These are phyloP conservation scores for Nibea albiflora DNA, from an alignment of 2,113 vertebrate genomes.

Conservation along the genomic window DNA sequence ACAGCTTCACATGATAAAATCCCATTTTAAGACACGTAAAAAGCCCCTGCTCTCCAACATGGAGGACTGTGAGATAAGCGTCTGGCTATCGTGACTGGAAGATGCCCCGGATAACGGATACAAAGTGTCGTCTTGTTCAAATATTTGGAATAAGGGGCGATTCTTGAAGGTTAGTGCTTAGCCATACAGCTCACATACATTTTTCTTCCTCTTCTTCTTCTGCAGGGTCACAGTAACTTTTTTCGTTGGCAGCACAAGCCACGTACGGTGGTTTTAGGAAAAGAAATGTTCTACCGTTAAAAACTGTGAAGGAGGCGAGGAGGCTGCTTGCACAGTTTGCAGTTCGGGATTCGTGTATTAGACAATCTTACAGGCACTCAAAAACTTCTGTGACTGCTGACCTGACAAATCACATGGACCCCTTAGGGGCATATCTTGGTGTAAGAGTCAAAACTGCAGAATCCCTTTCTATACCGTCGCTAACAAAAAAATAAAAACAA, in stretches of 20 bases:
- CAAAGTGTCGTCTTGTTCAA: not conserved
- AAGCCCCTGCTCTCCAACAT: slow-evolving; percentile 47
- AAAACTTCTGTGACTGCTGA: slow-evolving; percentile 47
- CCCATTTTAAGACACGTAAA: slow-evolving; percentile 41
- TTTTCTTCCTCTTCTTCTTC: not conserved
- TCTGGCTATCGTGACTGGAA: slow-evolving; percentile 6
- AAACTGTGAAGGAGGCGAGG: slow-evolving; percentile 28
- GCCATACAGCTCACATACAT: slow-evolving; percentile 15
- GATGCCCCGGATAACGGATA: not conserved
- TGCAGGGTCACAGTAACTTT: slow-evolving; percentile 31
- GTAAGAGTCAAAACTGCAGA: slow-evolving; percentile 50
- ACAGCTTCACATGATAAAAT: slow-evolving; percentile 38
- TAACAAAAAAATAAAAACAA: slow-evolving; percentile 51
- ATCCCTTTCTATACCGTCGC: slow-evolving; percentile 78
- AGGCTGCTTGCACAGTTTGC: slow-evolving; percentile 41
- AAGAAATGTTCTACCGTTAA: slow-evolving; percentile 3
- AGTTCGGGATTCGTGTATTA: slow-evolving; percentile 37
- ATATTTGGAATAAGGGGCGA: slow-evolving; percentile 1
- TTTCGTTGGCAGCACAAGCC: slow-evolving; percentile 47
- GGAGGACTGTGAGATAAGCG: slow-evolving; percentile 32
- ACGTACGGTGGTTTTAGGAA: slow-evolving; percentile 24
- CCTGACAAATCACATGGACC: slow-evolving; percentile 48
- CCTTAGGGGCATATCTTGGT: slow-evolving; percentile 56
- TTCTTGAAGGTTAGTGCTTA: slow-evolving; percentile 9
- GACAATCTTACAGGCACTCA: slow-evolving; percentile 69